Base-by-base conservation (phyloP, 53 echinoderm and acorn worm genomes). In the Holothuria leucospilota region DNA sequence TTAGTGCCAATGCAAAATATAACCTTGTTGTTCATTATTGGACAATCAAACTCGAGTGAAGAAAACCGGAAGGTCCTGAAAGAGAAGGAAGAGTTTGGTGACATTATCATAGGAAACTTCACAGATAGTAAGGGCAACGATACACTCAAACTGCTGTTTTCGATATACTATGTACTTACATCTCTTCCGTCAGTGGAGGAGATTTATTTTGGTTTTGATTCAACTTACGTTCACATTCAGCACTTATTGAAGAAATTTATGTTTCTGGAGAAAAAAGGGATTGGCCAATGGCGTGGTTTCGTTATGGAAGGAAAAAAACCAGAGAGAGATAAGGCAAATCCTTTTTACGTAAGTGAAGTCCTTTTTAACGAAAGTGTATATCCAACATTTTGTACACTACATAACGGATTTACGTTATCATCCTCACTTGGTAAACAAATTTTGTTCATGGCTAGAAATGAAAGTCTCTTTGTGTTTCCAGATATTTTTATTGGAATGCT, bases 71-170 rank as follows among this genome's bases (percentile, higher is more conserved):
- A 46, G 46, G 46, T 46, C 11, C 11, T 46, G 8, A 46, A 46
- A 46, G 46, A 46, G 46, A 46, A 46, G 46, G 46, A 15, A 40
- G 39, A 59, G 26, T 86, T 62, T 15, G 63, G 70, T 24, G 86
- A 86, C 63, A 40, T 86, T 23, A 52, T 86, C 20, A 23, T 86
- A 15, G 86, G 86, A 29, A 73, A 73, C 61, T 86, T 86, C 27
- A 18, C 4, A 2, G 75, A 46, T 20, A 62, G n/a, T 0, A 34
- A 2, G 8, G 18, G 39, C 10, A 74, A 51, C 38, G 60, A 56
- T 24, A 86, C 75, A 18, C 29, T 74, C 24, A 74, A 74, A 49
- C n/a, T 86, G 13, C 49, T 86, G 30, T 59, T 74, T 25, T 72
- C 70, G 25, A 9, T 86, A 21, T 73, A 56, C 28, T 86, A 30